Base-by-base conservation (phyloP, 2,888 invertebrate genomes). In the Rhagophthalmus giganteus region DNA sequence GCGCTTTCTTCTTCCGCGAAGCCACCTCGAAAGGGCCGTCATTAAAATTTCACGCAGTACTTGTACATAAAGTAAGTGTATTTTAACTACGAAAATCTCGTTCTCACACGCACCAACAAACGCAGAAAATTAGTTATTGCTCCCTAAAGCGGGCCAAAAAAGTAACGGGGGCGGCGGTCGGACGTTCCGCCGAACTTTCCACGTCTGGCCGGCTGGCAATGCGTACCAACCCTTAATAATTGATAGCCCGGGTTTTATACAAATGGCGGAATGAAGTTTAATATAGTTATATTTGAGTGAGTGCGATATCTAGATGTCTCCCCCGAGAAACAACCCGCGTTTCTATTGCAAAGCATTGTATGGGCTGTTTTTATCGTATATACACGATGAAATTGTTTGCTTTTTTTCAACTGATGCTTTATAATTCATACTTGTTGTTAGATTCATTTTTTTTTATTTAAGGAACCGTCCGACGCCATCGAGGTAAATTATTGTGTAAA, bases 201-300 rank as follows among this genome's bases (percentile, higher is more conserved):
- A 25, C 30, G 25, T 32, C 15, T 55, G 51, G 40, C 13, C 35
- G 27, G 46, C 46, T 55, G 9, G 34, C 33, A 38, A 39, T 46
- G 51, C 51, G 49, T 55, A 41, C 55, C 42, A 41, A 39, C 48
- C 48, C 46, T 60, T 46, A 62, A 62, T 62, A 61, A 60, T 62
- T 48, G 54, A 62, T 60, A 50, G 37, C 49, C 54, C 52, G 48
- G 61, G 62, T 59, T 61, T 60, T 58, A 62, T 60, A 61, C 60
- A 61, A 62, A 62, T 61, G 60, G 59, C 51, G 55, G 49, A 60
- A 57, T 58, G 58, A 62, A 61, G 57, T 61, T 58, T 61, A 61
- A 61, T 58, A 56, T 54, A 54, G 59, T 61, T 61, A 61, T 46
- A 57, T 58, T 58, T 61, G 59, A 59, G 58, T 58, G 61, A 58